phyloP scores from a whole-genome alignment of 2,113 vertebrate genomes.

The Lophochroa leadbeateri region DNA sequence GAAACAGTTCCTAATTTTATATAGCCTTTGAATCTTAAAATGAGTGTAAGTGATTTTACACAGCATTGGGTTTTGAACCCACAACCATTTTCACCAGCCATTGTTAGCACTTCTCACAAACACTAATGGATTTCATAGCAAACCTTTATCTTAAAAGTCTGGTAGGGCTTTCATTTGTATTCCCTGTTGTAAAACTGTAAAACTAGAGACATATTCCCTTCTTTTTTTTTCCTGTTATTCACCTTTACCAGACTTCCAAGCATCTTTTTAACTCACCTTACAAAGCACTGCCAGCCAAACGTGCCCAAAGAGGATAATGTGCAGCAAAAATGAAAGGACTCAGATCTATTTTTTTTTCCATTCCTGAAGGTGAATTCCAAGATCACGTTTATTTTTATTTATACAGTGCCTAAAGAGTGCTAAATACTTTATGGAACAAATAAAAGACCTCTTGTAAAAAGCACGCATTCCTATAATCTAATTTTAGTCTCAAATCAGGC shows the following conservation, averaged over 20 bases:
- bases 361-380: constrained; percentile 67
- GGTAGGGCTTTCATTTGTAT: constrained; percentile 34
- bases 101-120: background rate
- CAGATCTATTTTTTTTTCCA: background rate
- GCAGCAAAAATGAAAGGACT: constrained; percentile 29
- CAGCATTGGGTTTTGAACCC: constrained; percentile 4
- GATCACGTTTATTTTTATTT: constrained; percentile 65
- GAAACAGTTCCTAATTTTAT: background rate
- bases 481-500: constrained; percentile 54
- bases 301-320: constrained; percentile 16
- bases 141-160: constrained; percentile 25
- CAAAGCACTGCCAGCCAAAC: constrained; percentile 6
- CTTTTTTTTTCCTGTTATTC: background rate
- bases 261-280: constrained; percentile 23
- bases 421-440: constrained; percentile 65
- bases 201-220: background rate
- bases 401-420: constrained; percentile 52
- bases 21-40: constrained; percentile 4
- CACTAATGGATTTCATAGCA: constrained; percentile 39
- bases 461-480: constrained; percentile 54
- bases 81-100: background rate
- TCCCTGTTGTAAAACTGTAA: background rate
- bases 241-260: constrained; percentile 39
- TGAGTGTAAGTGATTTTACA: constrained; percentile 10
- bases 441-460: constrained; percentile 63